Evolutionary conservation across 2,888 invertebrate species (phyloP).

Genomic region (Caenorhabditis becei): DNA sequence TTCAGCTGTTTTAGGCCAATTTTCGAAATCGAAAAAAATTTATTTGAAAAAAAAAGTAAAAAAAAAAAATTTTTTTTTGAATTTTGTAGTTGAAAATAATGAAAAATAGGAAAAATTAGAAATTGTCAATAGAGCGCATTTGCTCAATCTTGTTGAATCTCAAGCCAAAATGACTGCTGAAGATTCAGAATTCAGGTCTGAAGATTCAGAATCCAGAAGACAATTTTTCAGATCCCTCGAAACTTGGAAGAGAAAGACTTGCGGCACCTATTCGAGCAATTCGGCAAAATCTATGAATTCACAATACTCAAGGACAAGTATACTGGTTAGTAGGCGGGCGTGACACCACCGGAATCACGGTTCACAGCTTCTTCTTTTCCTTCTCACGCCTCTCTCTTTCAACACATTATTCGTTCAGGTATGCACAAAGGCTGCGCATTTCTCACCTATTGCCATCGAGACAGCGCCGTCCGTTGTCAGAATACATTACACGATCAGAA

Average conservation of each 20-base stretch:
- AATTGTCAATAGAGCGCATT: too few species aligned
- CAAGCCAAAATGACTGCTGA: too few species aligned
- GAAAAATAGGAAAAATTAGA: too few species aligned
- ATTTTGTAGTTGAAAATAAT: too few species aligned
- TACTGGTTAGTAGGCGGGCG: constrained; percentile 83
- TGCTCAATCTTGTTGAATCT: too few species aligned
- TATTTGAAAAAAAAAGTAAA: too few species aligned
- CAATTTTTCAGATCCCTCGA: constrained; percentile 88
- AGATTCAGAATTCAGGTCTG: too few species aligned
- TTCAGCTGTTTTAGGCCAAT: too few species aligned
- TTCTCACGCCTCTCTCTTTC: background rate
- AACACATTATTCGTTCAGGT: constrained; percentile 83
- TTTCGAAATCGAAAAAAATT: too few species aligned
- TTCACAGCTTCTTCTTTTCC: background rate
- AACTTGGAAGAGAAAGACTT: constrained; percentile 92
- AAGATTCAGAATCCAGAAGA: background rate
- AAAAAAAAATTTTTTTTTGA: too few species aligned
- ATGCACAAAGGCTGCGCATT: constrained; percentile 99
- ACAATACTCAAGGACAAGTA: constrained; percentile 95
- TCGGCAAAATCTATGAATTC: constrained; percentile 94
- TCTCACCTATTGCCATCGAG: constrained; percentile 96
- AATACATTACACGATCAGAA: constrained; percentile 97
- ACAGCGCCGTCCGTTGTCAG: constrained; percentile 94
- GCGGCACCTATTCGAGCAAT: constrained; percentile 93
- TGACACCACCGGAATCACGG: constrained; percentile 43